Percentiles rank a stretch among this genome's conserved stretches.
Evolutionary conservation across 1,140 invertebrate species (phyloP).

Genomic region (Trichogramma pretiosum): DNA sequence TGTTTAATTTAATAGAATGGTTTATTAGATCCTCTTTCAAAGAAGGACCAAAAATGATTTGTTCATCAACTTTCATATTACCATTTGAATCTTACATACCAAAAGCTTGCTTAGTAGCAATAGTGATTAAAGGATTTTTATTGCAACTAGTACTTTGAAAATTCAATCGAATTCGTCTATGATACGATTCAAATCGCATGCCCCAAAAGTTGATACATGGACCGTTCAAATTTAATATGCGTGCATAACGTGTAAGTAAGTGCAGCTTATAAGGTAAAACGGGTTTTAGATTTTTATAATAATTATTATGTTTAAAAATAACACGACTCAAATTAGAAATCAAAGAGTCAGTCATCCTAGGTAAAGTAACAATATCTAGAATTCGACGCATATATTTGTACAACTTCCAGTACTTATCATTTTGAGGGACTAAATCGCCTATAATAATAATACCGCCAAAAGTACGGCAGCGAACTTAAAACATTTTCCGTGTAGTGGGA

Average conservation of each 20-base stretch:
- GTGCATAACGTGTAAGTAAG: conserved; percentile 9
- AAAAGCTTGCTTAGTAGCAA: conserved; percentile 11
- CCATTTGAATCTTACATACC: conserved; percentile 8
- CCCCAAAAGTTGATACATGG: conserved; percentile 6
- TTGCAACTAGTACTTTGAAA: conserved; percentile 1
- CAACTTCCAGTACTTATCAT: conserved; percentile 10
- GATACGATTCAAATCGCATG: conserved; percentile 16
- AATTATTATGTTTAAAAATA: conserved; percentile 6
- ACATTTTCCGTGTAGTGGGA: no score
- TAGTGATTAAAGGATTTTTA: conserved; percentile 9
- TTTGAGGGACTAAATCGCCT: conserved; percentile 7
- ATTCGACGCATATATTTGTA: conserved; percentile 9
- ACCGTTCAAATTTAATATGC: conserved; percentile 3
- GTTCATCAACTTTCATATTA: not conserved
- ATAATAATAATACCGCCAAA: no score
- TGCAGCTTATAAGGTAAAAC: no score
- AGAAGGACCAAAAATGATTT: not conserved
- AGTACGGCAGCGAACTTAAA: no score
- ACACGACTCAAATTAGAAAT: conserved; percentile 2
- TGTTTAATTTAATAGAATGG: no score
- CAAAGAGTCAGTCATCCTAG: conserved; percentile 7
- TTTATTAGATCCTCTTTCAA: no score
- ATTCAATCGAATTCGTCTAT: conserved; percentile 1
- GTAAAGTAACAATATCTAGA: conserved; percentile 14
- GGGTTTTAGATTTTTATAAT: conserved; percentile 8